Conservation (phyloP, 2,113 vertebrate genomes). For the Ceyx cyanopectus region DNA sequence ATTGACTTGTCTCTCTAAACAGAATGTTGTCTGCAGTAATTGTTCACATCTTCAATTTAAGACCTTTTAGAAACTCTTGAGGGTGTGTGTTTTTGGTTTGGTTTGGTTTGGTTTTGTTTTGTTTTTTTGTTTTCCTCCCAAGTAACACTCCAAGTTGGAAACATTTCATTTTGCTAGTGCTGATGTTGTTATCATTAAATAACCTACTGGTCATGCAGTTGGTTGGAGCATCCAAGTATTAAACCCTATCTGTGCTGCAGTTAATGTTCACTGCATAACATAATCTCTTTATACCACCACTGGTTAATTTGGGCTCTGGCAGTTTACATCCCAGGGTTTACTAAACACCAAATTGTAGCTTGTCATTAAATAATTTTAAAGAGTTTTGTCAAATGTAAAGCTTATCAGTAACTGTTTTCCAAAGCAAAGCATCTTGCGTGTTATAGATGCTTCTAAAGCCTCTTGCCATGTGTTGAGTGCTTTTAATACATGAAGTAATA, state of each 20-base stretch:
- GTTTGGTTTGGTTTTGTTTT: not conserved
- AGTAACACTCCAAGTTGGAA: not conserved
- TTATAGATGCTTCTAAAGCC: not conserved
- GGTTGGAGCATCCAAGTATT: not conserved
- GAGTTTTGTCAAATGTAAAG: not conserved
- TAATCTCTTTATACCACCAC: not conserved
- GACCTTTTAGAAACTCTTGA: not conserved
- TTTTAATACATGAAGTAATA: not conserved
- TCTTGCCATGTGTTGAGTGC: not conserved
- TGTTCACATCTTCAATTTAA: not conserved
- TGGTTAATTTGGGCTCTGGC: not conserved
- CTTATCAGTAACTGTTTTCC: not conserved
- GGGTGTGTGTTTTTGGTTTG: too few relatives aligned
- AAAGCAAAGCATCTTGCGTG: not conserved
- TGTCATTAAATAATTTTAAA: not conserved
- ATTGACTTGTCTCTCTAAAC: not conserved
- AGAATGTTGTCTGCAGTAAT: not conserved
- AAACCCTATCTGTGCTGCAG: not conserved
- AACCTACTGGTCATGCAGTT: not conserved
- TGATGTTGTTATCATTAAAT: not conserved
- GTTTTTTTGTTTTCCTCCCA: not conserved
- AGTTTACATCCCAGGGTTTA: not conserved
- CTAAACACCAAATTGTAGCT: not conserved
- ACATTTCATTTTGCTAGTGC: not conserved
- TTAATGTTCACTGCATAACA: not conserved